Conservation (phyloP, 2,113 vertebrate genomes). For the Spizaetus ornatus region DNA sequence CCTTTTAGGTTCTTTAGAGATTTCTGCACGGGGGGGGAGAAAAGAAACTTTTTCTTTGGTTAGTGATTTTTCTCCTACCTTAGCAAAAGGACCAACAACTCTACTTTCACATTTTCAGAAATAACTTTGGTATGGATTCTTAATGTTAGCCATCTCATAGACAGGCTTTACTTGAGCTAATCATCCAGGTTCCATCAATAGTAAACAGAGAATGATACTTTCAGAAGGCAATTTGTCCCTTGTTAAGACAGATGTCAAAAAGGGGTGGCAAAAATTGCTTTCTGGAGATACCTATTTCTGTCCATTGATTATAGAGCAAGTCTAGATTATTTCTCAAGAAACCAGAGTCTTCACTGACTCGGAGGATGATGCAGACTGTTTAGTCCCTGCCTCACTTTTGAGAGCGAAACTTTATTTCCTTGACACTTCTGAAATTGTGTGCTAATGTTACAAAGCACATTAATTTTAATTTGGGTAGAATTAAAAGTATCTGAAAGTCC, state of each 20-base stretch:
- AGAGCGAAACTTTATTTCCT: background rate
- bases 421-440: background rate
- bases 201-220: background rate
- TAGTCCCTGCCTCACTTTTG: background rate
- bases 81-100: background rate
- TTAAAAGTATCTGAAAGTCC: background rate
- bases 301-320: background rate
- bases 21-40: background rate
- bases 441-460: accelerated
- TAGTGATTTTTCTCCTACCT: background rate
- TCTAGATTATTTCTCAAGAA: background rate
- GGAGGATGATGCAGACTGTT: background rate
- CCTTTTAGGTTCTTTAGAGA: background rate
- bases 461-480: background rate
- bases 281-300: background rate
- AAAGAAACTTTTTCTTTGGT: background rate
- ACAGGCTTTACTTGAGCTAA: background rate
- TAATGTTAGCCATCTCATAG: background rate
- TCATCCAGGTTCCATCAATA: background rate
- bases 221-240: background rate
- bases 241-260: background rate
- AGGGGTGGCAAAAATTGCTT: background rate
- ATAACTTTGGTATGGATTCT: background rate
- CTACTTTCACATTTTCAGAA: background rate
- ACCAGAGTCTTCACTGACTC: background rate